Conservation (phyloP, 2,888 invertebrate species). For the Xestobium rufovillosum region DNA sequence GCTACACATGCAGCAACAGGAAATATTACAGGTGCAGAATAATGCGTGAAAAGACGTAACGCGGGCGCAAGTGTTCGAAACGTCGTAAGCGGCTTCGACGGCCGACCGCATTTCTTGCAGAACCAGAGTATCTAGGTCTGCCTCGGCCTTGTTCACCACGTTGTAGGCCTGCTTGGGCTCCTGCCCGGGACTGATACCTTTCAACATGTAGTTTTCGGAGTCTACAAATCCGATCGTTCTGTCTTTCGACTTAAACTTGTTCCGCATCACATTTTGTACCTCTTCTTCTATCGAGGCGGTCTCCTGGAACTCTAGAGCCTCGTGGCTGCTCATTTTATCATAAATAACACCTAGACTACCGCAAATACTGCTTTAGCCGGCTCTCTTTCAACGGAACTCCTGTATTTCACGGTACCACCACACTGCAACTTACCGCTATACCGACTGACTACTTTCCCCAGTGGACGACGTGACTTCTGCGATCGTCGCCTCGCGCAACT, state of each 20-base stretch:
- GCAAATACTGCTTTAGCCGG: too few species aligned
- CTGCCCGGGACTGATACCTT: conserved; percentile 35
- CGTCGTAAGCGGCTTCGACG: conserved; percentile 1
- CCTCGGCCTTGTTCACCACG: too few species aligned
- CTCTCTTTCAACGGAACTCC: too few species aligned
- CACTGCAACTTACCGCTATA: too few species aligned
- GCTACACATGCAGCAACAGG: conserved; percentile 56
- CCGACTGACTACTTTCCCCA: too few species aligned
- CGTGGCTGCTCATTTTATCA: conserved; percentile 24
- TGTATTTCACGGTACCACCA: too few species aligned
- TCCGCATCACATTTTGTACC: conserved; percentile 19
- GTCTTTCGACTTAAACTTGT: conserved; percentile 24
- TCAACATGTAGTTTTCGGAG: conserved; percentile 48
- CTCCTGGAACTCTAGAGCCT: conserved; percentile 20
- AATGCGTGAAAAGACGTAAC: conserved; percentile 44
- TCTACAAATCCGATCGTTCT: conserved; percentile 43
- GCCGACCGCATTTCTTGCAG: neutral
- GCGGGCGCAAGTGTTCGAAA: conserved; percentile 40
- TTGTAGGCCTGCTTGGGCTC: conserved; percentile 20
- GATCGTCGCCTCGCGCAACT: too few species aligned
- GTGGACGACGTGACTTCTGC: too few species aligned
- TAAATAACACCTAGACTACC: too few species aligned
- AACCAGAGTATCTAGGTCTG: too few species aligned
- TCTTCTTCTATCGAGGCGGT: conserved; percentile 12
- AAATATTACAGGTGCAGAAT: conserved; percentile 43